Percentiles rank a stretch among this genome's conserved stretches.
Evolutionary conservation across 2,797 vertebrate genomes (phyloP).

Genomic region (Periophthalmus magnuspinnatus): DNA sequence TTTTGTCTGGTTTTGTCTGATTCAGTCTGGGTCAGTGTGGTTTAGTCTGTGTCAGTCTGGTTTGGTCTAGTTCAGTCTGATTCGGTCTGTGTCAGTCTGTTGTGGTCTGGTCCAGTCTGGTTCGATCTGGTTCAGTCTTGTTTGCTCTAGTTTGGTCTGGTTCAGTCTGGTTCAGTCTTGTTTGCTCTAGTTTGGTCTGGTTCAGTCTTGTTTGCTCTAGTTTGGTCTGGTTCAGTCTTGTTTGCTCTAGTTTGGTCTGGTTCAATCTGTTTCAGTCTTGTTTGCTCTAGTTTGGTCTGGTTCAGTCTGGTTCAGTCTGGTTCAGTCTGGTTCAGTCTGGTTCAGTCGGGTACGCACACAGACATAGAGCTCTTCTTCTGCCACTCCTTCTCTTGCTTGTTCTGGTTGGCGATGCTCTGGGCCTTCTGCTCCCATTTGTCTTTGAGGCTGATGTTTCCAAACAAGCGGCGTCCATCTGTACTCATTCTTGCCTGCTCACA

Average conservation of each 20-base stretch:
- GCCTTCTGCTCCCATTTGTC: conserved; percentile 68
- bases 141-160: too few species aligned
- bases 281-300: neutral
- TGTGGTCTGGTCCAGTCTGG: neutral
- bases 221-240: neutral
- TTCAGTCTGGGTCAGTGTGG: neutral
- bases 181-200: neutral
- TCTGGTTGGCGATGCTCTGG: conserved; percentile 38
- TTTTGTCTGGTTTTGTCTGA: neutral
- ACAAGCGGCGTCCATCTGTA: conserved; percentile 38
- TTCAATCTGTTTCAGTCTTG: neutral
- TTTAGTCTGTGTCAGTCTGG: neutral
- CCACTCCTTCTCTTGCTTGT: conserved; percentile 51
- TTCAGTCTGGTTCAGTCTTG: neutral
- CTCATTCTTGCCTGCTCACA: conserved; percentile 48
- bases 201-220: neutral
- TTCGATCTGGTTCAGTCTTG: neutral
- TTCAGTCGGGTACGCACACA: conserved; percentile 43
- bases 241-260: neutral
- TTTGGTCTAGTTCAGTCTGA: neutral
- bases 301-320: neutral
- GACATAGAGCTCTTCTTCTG: conserved; percentile 57
- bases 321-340: neutral
- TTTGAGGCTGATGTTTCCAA: conserved; percentile 49
- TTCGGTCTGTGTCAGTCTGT: neutral